phyloP scores from a whole-genome alignment of 2,888 invertebrate species.

The Drosophila longiperda region DNA sequence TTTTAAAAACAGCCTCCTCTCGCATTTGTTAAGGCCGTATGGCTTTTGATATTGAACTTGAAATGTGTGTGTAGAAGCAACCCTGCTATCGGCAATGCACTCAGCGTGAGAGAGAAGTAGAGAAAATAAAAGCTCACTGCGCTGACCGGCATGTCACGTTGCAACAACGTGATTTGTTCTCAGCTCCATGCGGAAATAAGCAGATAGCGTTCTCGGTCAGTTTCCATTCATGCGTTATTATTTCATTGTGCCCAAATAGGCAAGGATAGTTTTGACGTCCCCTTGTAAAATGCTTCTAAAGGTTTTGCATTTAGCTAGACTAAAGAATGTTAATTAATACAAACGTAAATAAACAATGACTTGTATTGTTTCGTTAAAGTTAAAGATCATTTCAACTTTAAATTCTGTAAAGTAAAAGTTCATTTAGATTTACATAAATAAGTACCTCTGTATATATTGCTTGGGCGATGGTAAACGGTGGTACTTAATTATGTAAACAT shows the following conservation, averaged over 20 bases:
- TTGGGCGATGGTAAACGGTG: too few relatives aligned
- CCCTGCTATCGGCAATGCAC: conserved; percentile 23
- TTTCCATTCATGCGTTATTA: conserved; percentile 37
- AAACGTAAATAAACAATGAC: background rate
- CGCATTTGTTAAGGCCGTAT: conserved; percentile 25
- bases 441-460: background rate
- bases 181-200: conserved; percentile 8
- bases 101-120: conserved; percentile 8
- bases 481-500: background rate
- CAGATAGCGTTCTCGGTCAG: conserved; percentile 24
- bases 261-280: conserved; percentile 11
- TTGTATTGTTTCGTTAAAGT: background rate
- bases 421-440: background rate
- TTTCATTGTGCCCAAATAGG: conserved; percentile 21
- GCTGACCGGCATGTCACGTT: conserved; percentile 59
- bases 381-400: background rate
- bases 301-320: conserved; percentile 8
- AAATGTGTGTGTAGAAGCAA: conserved; percentile 41
- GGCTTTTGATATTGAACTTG: conserved; percentile 74
- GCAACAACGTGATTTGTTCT: conserved; percentile 54
- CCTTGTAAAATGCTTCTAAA: background rate
- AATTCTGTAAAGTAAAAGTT: background rate
- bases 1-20: conserved; percentile 11
- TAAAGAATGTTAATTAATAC: background rate
- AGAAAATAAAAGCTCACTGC: conserved; percentile 12